These are phyloP conservation scores for Selene dorsalis DNA, from an alignment of 2,797 vertebrate species.

Conservation along the genomic window DNA sequence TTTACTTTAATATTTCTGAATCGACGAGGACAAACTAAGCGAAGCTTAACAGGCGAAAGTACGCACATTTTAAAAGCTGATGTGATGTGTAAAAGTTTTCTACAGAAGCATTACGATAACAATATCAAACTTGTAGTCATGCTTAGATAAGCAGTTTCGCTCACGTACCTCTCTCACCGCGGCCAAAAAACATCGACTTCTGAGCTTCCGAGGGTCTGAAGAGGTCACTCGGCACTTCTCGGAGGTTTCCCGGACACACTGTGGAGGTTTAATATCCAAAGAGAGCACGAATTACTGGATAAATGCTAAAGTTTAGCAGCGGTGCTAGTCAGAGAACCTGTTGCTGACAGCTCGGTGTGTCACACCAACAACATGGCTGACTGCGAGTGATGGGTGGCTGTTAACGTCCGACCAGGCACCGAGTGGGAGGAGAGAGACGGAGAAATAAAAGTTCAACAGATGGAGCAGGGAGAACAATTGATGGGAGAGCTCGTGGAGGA, in stretches of 20 bases:
- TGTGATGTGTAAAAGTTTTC: neutral
- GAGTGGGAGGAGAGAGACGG: constrained; percentile 68
- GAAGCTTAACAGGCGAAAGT: neutral
- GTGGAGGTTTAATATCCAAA: neutral
- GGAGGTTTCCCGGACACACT: neutral
- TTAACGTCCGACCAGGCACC: constrained; percentile 53
- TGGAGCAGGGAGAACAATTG: constrained; percentile 29
- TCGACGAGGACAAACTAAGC: neutral
- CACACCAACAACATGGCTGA: constrained; percentile 85
- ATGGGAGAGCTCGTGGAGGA: constrained; percentile 9
- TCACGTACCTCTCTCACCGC: constrained; percentile 66
- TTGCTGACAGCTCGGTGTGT: constrained; percentile 82
- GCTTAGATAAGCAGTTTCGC: constrained; percentile 76
- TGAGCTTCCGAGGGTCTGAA: constrained; percentile 18
- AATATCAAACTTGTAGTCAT: constrained; percentile 65
- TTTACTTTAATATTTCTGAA: neutral
- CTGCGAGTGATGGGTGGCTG: constrained; percentile 56
- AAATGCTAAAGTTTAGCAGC: constrained; percentile 40
- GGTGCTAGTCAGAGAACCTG: constrained; percentile 68
- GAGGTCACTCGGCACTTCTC: constrained; percentile 26
- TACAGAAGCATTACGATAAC: constrained; percentile 3
- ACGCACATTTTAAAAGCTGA: neutral
- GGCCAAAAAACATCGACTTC: constrained; percentile 55
- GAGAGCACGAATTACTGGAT: neutral
- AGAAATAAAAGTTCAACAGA: constrained; percentile 29